Evolutionary conservation across 1,140 invertebrate genomes (phyloP), one percentile per base, ranked within the genome.

Genomic region (Oppia nitens): DNA sequence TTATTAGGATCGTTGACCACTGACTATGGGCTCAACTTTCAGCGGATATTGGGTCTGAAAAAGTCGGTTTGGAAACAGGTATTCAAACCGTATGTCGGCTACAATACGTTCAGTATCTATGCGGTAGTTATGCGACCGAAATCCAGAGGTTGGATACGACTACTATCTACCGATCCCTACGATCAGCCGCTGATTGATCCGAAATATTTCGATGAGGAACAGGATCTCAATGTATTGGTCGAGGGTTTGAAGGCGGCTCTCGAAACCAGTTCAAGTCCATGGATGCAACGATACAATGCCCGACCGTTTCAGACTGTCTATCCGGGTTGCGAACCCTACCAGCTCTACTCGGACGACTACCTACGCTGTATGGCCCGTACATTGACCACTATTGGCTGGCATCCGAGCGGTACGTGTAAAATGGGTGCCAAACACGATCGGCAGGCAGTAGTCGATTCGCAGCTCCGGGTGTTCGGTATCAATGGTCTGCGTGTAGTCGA

Each of bases 301-400:
- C 74, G 81, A 47, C 83, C 83, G 58, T 81, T 87, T 66, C 74
- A 70, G 25, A 81, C 79, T 29, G 79, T 78, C 0, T 64, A 84
- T 25, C 87, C 86, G 0, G 84, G 84, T n/a, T 91, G 87, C 66
- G 79, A 77, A n/a, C n/a, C n/a, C n/a, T n/a, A n/a, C n/a, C n/a
- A n/a, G n/a, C n/a, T n/a, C n/a, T n/a, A n/a, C n/a, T n/a, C n/a
- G n/a, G n/a, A n/a, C n/a, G n/a, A n/a, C n/a, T n/a, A n/a, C n/a
- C n/a, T n/a, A n/a, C n/a, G n/a, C n/a, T n/a, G n/a, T n/a, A n/a
- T n/a, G n/a, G n/a, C n/a, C n/a, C n/a, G n/a, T n/a, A n/a, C n/a
- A n/a, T n/a, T n/a, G n/a, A n/a, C n/a, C n/a, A n/a, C n/a, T n/a
- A n/a, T n/a, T n/a, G n/a, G n/a, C n/a, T n/a, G n/a, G n/a, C n/a